These are phyloP conservation scores for Leptopterna dolabrata DNA, from an alignment of 2,888 invertebrate genomes.

Conservation along the genomic window DNA sequence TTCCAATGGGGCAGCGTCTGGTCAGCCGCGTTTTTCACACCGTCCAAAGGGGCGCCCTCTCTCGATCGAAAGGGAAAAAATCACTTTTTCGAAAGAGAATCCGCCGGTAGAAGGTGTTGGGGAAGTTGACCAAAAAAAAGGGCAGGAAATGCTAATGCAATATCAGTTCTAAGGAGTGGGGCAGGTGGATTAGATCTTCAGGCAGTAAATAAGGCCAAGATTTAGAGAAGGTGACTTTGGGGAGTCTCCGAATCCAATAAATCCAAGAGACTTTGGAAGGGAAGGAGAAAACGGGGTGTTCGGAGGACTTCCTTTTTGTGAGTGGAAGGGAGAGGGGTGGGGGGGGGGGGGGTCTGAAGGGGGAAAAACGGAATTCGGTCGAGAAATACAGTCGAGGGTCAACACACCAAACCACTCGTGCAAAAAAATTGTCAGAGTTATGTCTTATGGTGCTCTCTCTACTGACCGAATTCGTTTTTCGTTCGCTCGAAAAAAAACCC, in stretches of 20 bases:
- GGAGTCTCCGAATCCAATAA: conserved; percentile 33
- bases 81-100: background rate
- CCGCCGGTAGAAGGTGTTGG: background rate
- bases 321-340: background rate
- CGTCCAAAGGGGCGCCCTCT: background rate
- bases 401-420: background rate
- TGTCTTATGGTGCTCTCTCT: background rate
- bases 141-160: conserved; percentile 36
- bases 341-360: background rate
- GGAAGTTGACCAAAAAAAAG: background rate
- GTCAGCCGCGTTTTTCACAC: conserved; percentile 20
- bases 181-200: conserved; percentile 37
- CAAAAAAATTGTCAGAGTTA: background rate
- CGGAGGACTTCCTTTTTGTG: background rate
- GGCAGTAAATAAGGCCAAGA: conserved; percentile 36
- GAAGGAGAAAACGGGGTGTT: background rate
- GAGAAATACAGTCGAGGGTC: background rate
- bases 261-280: background rate
- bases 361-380: background rate
- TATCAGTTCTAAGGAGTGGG: conserved; percentile 16
- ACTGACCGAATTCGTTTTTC: background rate
- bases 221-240: conserved; percentile 23
- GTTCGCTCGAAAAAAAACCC: background rate
- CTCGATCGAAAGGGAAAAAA: background rate
- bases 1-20: background rate